Evolutionary conservation across 2,113 vertebrate species (phyloP), one percentile per base, ranked within the genome.

Genomic region (Gorsachius goisagi): DNA sequence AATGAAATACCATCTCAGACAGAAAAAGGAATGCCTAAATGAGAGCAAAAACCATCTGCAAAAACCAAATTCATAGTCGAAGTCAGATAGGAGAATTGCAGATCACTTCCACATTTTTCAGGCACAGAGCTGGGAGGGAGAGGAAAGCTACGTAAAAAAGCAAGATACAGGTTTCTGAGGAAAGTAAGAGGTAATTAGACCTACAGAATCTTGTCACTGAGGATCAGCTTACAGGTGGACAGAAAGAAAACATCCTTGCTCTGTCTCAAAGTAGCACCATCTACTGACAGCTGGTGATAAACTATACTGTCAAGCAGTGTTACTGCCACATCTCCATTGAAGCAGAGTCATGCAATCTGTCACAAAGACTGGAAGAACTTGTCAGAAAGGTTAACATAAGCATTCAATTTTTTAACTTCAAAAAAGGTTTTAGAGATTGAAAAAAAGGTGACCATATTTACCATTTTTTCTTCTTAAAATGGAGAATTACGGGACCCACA

Each of bases 281-380:
- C 50, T 64, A 5, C 68, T 53, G 63, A 67, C 73, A 82, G 77
- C n/a, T 20, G 9, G 27, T 23, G 30, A 56, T 27, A 19, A 41
- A 52, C 75, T 20, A 17, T 10, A 6, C 11, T 11, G 8, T 62
- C 66, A 7, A 10, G 18, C 2, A 0, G 11, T 12, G 37, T 45
- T 41, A 9, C 74, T 24, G 55, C 41, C 68, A 16, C 0, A 0
- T 76, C 68, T 89, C 41, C 47, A 7, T 1, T 45, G 22, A 32
- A 92, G 64, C 87, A 86, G 58, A 77, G 56, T 19, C 49, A 12
- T 27, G 15, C 44, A 45, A 47, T 55, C 44, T 52, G 47, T 32
- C 22, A 1, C 45, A 58, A 73, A 77, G 39, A 35, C 69, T 28
- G 32, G 5, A 78, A 55, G 41, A 79, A 64, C 21, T 27, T 32